Percentiles rank a stretch among this genome's conserved stretches.
phyloP scores from a whole-genome alignment of 2,888 invertebrate species.

The Apamea monoglypha region DNA sequence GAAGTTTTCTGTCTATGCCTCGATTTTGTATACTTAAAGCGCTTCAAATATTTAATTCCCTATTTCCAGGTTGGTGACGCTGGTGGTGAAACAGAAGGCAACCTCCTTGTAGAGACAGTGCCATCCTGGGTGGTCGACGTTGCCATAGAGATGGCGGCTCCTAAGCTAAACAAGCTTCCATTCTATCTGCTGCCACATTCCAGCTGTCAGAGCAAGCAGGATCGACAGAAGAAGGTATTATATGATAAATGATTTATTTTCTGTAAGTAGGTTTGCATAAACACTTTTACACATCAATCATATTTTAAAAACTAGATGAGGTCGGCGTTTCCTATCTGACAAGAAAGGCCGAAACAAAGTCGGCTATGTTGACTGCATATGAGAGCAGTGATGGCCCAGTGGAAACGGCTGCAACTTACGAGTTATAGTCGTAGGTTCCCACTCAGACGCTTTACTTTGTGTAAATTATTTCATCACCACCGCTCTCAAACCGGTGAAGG shows the following conservation, averaged over 20 bases:
- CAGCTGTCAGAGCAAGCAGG: conserved; percentile 92
- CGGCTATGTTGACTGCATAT: no score
- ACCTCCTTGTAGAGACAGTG: conserved; percentile 97
- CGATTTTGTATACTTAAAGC: neutral
- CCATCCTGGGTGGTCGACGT: conserved; percentile 99
- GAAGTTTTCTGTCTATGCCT: neutral
- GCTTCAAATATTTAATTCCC: neutral
- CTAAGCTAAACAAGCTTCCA: conserved; percentile 98
- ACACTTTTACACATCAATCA: no score
- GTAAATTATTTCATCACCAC: no score
- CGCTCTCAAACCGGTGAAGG: no score
- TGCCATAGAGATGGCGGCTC: conserved; percentile 97
- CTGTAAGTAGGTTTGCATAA: no score
- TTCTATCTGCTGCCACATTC: conserved; percentile 99
- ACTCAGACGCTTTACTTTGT: no score
- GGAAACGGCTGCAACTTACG: no score
- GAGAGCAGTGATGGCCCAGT: no score
- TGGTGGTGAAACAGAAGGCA: conserved; percentile 98
- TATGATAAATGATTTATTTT: neutral
- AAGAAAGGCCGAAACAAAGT: no score
- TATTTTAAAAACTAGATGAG: no score
- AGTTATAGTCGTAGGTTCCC: no score
- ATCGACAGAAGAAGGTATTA: conserved; percentile 94
- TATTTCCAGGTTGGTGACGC: conserved; percentile 95
- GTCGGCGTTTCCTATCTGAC: no score